Evolutionary conservation across 2,888 invertebrate species (phyloP).

Genomic region (Drosophila longiperda): DNA sequence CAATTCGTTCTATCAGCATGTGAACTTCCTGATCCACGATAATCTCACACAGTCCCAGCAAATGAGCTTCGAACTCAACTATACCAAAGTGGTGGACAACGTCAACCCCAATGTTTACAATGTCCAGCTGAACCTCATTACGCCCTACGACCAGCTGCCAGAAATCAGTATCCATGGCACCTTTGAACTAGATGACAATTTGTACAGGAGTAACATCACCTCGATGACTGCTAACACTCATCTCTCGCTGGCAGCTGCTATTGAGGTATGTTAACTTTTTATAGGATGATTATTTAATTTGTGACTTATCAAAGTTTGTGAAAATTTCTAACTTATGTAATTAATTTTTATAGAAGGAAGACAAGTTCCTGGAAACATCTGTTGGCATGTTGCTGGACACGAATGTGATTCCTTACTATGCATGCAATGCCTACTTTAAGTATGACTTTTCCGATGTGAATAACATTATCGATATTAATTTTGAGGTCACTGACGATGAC

Average conservation of each 20-base stretch:
- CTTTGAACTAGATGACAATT: constrained; percentile 86
- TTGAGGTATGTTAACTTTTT: constrained; percentile 85
- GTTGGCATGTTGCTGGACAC: constrained; percentile 88
- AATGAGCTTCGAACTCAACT: constrained; percentile 86
- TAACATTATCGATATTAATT: constrained; percentile 88
- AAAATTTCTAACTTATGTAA: background rate
- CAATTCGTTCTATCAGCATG: constrained; percentile 85
- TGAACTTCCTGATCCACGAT: constrained; percentile 85
- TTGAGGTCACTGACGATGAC: constrained; percentile 87
- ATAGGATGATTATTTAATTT: background rate
- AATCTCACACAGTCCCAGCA: constrained; percentile 63
- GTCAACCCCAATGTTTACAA: constrained; percentile 85
- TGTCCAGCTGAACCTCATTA: constrained; percentile 86
- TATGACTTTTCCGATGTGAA: constrained; percentile 89
- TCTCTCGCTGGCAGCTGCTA: constrained; percentile 86
- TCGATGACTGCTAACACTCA: constrained; percentile 86
- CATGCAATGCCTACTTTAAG: constrained; percentile 88
- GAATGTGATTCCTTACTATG: constrained; percentile 88
- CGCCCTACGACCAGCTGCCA: constrained; percentile 86
- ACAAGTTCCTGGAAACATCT: constrained; percentile 88
- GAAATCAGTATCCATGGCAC: constrained; percentile 85
- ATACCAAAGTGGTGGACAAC: constrained; percentile 85
- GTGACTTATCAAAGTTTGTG: no score
- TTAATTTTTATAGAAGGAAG: constrained; percentile 86
- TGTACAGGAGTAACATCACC: constrained; percentile 86